These are phyloP conservation scores for Euclidia mi DNA, from an alignment of 2,888 invertebrate genomes.

Conservation along the genomic window DNA sequence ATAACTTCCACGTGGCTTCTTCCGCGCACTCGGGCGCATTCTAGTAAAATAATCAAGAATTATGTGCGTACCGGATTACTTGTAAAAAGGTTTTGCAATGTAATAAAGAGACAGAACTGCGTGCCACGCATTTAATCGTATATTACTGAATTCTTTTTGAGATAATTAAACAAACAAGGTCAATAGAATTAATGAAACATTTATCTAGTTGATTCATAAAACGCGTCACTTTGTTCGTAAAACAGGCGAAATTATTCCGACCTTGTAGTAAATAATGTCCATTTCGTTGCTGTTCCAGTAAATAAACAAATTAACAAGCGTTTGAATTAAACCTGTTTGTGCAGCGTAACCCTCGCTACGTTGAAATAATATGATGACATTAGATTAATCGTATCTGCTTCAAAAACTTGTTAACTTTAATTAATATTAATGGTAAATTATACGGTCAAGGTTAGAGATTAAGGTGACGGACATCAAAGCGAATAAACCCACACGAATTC, in stretches of 20 bases:
- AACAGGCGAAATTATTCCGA: conserved; percentile 29
- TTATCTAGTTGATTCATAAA: conserved; percentile 1
- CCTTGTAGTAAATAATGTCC: conserved; percentile 38
- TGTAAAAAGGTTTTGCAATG: too few species aligned
- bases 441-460: too few species aligned
- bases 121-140: too few species aligned
- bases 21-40: too few species aligned
- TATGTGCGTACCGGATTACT: too few species aligned
- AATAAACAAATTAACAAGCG: conserved; percentile 44
- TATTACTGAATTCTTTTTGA: neutral
- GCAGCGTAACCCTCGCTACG: conserved; percentile 5
- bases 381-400: neutral
- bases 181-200: conserved; percentile 6
- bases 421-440: too few species aligned
- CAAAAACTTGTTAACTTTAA: too few species aligned
- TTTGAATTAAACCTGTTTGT: conserved; percentile 38
- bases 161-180: neutral
- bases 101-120: too few species aligned
- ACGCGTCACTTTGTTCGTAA: conserved; percentile 13
- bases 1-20: too few species aligned
- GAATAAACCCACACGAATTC: too few species aligned
- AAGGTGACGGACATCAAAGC: too few species aligned
- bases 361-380: conserved; percentile 5
- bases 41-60: too few species aligned
- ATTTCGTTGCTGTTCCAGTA: conserved; percentile 30